Evolutionary conservation across 2,797 vertebrate species (phyloP).

Genomic region (Sebastes kiyomatsui): DNA sequence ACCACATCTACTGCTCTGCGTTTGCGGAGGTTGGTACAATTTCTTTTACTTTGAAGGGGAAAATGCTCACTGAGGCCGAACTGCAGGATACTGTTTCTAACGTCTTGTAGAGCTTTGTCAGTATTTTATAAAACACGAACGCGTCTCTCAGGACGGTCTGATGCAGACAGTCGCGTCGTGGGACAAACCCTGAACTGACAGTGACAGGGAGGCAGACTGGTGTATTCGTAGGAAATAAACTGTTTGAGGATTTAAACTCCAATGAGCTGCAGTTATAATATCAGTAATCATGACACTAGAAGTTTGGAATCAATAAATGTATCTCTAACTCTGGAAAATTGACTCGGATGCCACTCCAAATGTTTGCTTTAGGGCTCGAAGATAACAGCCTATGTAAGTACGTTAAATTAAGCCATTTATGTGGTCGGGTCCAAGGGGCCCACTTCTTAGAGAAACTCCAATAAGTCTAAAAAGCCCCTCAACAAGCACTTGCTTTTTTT

Average conservation of each 20-base stretch:
- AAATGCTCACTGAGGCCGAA: constrained; percentile 19
- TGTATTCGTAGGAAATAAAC: not conserved
- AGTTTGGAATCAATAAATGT: constrained; percentile 5
- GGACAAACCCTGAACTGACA: constrained; percentile 17
- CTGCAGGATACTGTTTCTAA: not conserved
- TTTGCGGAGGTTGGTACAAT: not conserved
- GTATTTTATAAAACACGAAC: constrained; percentile 9
- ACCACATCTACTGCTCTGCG: constrained; percentile 5
- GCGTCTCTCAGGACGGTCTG: not conserved
- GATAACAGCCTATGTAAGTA: not conserved
- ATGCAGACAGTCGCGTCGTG: constrained; percentile 3
- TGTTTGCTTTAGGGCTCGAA: not conserved
- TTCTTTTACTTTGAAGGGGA: constrained; percentile 10
- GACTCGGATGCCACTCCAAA: not conserved
- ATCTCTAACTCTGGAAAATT: not conserved
- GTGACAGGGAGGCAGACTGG: not conserved
- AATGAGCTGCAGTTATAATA: not conserved
- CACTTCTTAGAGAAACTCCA: not conserved
- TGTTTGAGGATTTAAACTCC: not conserved
- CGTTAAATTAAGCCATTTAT: not conserved
- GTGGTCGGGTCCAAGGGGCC: not conserved
- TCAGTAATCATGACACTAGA: not conserved
- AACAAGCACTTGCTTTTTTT: not conserved
- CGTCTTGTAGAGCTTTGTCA: constrained; percentile 9
- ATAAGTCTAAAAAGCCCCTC: not conserved